These are phyloP conservation scores for Aplysia californica DNA, from an alignment of 1,140 invertebrate genomes.

Conservation along the genomic window DNA sequence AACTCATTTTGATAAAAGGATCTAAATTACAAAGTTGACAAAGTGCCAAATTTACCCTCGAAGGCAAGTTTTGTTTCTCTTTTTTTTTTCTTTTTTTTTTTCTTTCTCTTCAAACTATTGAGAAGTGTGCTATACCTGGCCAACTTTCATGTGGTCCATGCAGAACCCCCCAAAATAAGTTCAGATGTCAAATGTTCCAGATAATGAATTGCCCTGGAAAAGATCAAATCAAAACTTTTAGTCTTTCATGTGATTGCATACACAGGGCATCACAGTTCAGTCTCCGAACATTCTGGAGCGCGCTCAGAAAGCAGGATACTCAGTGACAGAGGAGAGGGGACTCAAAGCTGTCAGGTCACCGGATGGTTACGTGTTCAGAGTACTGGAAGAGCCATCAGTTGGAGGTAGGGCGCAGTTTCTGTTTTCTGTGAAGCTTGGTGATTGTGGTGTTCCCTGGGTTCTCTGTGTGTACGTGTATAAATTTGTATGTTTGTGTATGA, in stretches of 20 bases:
- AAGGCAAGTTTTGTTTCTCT: background rate
- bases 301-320: constrained; percentile 77
- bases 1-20: no score
- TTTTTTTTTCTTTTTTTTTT: background rate
- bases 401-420: constrained; percentile 38
- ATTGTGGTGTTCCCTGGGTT: background rate
- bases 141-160: no score
- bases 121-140: no score
- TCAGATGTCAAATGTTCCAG: no score
- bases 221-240: no score
- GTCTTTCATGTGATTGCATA: no score
- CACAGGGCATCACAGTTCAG: constrained; percentile 81
- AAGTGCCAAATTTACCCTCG: background rate
- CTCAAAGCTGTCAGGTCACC: constrained; percentile 79
- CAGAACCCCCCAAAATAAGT: no score
- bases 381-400: constrained; percentile 77
- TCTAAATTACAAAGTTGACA: background rate
- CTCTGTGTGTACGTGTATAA: background rate
- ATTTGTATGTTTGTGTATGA: no score
- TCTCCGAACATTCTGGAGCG: constrained; percentile 81
- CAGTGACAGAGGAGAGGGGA: constrained; percentile 74
- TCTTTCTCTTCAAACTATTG: background rate
- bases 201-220: no score
- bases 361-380: constrained; percentile 89
- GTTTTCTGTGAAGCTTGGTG: background rate